Evolutionary conservation across 2,888 invertebrate genomes (phyloP).

Genomic region (Hirudinaria manillensis): DNA sequence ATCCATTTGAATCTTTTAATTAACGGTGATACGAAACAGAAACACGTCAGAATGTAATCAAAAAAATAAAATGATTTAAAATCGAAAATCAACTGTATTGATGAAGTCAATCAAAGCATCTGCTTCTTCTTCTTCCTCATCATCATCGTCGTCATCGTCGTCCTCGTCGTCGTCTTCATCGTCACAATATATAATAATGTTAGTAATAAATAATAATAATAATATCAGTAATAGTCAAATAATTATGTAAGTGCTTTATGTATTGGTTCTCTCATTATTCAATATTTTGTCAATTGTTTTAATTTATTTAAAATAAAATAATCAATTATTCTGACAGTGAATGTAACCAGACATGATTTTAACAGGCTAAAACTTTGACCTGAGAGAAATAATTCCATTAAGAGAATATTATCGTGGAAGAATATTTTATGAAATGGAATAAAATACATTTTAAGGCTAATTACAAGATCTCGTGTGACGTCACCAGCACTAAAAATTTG

Average conservation of each 20-base stretch:
- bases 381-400: too few species aligned
- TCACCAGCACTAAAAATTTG: neutral
- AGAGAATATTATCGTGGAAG: too few species aligned
- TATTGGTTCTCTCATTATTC: neutral
- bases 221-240: neutral
- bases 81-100: neutral
- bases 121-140: neutral
- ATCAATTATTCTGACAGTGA: too few species aligned
- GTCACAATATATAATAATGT: conserved; percentile 14
- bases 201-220: neutral
- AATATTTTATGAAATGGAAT: neutral
- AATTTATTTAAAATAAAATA: too few species aligned
- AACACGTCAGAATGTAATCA: too few species aligned
- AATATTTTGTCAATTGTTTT: too few species aligned
- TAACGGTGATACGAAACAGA: too few species aligned
- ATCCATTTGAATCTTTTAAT: too few species aligned
- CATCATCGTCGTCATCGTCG: conserved; percentile 8
- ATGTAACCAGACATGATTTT: too few species aligned
- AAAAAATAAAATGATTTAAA: too few species aligned
- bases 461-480: neutral
- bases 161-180: conserved; percentile 14
- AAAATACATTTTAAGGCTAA: neutral
- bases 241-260: neutral
- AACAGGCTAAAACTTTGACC: too few species aligned
- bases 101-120: neutral